Percentiles rank a stretch among this genome's conserved stretches.
Conservation (phyloP, 2,888 invertebrate species). For the Chymomyza fuscimana region DNA sequence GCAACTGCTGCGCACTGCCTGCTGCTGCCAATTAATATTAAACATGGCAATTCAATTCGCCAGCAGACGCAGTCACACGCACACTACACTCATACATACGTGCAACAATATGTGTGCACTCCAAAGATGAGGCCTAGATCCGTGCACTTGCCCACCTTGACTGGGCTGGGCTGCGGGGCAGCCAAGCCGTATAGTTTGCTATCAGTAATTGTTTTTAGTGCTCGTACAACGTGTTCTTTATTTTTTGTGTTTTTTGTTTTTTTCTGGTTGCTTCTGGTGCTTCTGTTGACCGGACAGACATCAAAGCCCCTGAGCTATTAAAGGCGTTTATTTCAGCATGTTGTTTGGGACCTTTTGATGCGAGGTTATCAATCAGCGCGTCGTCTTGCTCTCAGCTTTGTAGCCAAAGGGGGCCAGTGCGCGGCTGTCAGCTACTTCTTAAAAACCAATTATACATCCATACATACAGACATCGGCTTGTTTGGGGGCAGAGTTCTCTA, state of each 20-base stretch:
- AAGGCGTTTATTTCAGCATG: constrained; percentile 60
- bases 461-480: constrained; percentile 15
- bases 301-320: constrained; percentile 50
- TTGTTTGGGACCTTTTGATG: constrained; percentile 50
- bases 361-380: constrained; percentile 67
- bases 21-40: constrained; percentile 47
- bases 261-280: constrained; percentile 27
- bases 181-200: constrained; percentile 8
- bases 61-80: constrained; percentile 13
- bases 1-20: constrained; percentile 14
- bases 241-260: not conserved
- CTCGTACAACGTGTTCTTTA: constrained; percentile 17
- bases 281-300: constrained; percentile 37
- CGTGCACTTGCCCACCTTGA: constrained; percentile 26
- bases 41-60: constrained; percentile 50
- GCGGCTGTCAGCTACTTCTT: constrained; percentile 57
- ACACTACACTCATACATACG: constrained; percentile 12
- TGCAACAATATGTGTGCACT: constrained; percentile 18
- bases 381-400: constrained; percentile 30
- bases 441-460: constrained; percentile 62
- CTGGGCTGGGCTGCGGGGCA: constrained; percentile 11
- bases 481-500: constrained; percentile 31
- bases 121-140: not conserved
- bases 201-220: constrained; percentile 33
- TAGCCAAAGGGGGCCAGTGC: not conserved